Evolutionary conservation across 2,888 invertebrate genomes (phyloP).

Genomic region (Erebia epiphron): DNA sequence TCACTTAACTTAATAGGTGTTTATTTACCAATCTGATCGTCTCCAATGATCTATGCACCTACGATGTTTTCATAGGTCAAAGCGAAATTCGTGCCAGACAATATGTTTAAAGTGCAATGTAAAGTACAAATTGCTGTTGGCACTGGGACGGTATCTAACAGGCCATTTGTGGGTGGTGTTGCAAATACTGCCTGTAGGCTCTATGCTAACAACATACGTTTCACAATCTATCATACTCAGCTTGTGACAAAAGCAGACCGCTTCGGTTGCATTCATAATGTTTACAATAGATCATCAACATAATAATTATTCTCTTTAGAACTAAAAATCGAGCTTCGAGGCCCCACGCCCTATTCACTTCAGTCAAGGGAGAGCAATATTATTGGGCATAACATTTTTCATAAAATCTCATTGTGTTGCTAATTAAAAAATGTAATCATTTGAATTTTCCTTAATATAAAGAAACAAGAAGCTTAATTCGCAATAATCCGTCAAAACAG

Average conservation of each 20-base stretch:
- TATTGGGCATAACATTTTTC: too few species aligned
- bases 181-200: constrained; percentile 61
- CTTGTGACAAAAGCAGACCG: constrained; percentile 52
- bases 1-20: background rate
- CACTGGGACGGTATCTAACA: constrained; percentile 30
- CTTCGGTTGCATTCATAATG: constrained; percentile 47
- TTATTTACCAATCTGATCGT: background rate
- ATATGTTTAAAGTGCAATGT: constrained; percentile 18
- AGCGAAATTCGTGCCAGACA: background rate
- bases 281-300: background rate
- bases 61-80: constrained; percentile 9
- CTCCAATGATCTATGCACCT: background rate
- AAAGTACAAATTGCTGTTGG: constrained; percentile 26
- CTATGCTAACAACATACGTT: constrained; percentile 58
- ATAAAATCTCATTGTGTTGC: background rate
- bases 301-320: background rate
- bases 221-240: constrained; percentile 59
- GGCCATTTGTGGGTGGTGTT: constrained; percentile 64
- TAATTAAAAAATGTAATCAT: background rate
- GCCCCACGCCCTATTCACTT: too few species aligned
- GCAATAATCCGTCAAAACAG: too few species aligned
- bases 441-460: background rate
- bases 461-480: too few species aligned
- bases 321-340: too few species aligned
- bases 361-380: too few species aligned